Conservation (phyloP, 2,113 vertebrate genomes). For the Anthoscopus minutus region DNA sequence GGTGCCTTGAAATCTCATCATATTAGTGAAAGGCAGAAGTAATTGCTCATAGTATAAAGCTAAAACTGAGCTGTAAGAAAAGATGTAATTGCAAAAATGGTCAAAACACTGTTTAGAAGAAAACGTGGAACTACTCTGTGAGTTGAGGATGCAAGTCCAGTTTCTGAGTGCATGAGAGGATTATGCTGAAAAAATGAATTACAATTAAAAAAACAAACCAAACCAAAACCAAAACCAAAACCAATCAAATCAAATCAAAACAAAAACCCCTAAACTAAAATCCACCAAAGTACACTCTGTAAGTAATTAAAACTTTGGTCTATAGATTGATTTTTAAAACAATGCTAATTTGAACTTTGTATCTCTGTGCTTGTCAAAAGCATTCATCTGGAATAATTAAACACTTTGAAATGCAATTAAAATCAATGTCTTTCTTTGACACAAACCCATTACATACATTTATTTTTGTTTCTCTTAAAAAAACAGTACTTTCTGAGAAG, state of each 20-base stretch:
- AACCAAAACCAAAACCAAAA: not conserved
- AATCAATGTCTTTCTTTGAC: slow-evolving; percentile 3
- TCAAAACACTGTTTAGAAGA: not conserved
- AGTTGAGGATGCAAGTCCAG: not conserved
- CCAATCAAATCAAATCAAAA: not conserved
- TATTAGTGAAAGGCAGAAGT: not conserved
- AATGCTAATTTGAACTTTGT: not conserved
- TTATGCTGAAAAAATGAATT: not conserved
- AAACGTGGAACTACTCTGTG: not conserved
- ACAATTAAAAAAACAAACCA: not conserved
- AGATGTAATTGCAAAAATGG: not conserved
- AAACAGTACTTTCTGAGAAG: not conserved
- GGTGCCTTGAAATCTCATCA: not conserved
- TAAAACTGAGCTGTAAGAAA: not conserved
- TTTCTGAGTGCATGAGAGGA: not conserved
- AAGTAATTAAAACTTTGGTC: not conserved
- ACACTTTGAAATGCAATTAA: slow-evolving; percentile 32
- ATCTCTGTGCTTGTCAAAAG: not conserved
- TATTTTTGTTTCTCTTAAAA: not conserved
- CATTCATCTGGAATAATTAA: slow-evolving; percentile 19
- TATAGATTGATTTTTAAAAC: not conserved
- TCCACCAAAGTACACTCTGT: not conserved
- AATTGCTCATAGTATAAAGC: not conserved
- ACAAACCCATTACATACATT: not conserved
- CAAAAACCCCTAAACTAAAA: not conserved